These are phyloP conservation scores for Limnephilus auricula DNA, from an alignment of 2,888 invertebrate species.

Conservation along the genomic window DNA sequence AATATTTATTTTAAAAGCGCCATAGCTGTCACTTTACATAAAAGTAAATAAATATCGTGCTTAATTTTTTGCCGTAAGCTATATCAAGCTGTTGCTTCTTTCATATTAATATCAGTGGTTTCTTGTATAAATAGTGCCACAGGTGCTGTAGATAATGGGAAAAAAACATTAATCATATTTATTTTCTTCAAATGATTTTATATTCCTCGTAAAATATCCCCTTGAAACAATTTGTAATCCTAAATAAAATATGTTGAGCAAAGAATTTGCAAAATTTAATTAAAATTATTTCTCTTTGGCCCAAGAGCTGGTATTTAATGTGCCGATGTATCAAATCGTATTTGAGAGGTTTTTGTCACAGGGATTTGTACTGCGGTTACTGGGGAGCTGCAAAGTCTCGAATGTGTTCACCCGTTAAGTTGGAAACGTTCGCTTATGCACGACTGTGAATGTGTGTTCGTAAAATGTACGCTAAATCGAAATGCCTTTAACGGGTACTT, in stretches of 20 bases:
- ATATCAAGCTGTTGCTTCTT: too few relatives aligned
- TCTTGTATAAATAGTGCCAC: too few relatives aligned
- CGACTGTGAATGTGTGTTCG: neutral
- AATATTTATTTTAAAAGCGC: too few relatives aligned
- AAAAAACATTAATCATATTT: neutral
- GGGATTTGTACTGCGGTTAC: neutral
- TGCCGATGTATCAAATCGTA: neutral
- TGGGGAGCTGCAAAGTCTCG: neutral
- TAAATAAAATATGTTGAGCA: neutral
- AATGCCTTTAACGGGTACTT: conserved; percentile 16
- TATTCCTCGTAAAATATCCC: neutral
- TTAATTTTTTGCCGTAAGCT: too few relatives aligned
- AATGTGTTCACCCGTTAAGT: neutral
- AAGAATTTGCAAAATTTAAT: neutral
- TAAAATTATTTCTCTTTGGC: neutral
- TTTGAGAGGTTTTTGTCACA: neutral
- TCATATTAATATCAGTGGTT: too few relatives aligned
- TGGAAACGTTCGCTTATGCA: conserved; percentile 5
- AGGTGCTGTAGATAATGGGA: too few relatives aligned
- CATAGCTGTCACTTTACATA: too few relatives aligned
- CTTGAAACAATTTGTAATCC: neutral
- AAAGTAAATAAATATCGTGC: too few relatives aligned
- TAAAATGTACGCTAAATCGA: conserved; percentile 26
- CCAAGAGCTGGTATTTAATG: neutral
- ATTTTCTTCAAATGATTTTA: neutral